These are phyloP conservation scores for Peromyscus attwateri DNA, from an alignment of 2,797 vertebrate species.

Conservation along the genomic window DNA sequence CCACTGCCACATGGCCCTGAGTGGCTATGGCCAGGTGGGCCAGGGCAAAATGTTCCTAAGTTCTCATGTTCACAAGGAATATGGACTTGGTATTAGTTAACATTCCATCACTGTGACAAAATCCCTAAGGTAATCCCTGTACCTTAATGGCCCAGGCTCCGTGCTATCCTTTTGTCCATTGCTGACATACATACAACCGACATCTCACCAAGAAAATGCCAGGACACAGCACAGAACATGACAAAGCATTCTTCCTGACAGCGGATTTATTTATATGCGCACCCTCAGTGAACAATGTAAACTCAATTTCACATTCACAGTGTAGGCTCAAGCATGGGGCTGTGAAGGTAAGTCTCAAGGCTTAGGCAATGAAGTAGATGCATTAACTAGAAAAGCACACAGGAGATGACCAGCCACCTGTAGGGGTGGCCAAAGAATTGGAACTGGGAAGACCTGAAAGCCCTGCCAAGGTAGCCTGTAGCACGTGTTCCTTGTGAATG, in stretches of 20 bases:
- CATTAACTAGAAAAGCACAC: not conserved
- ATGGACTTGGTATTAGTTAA: not conserved
- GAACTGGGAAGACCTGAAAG: not conserved
- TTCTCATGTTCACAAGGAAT: not conserved
- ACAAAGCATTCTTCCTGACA: not conserved
- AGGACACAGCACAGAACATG: not conserved
- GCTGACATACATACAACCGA: not conserved
- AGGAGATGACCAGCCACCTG: not conserved
- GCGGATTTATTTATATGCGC: not conserved
- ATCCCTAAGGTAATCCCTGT: not conserved
- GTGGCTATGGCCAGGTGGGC: not conserved
- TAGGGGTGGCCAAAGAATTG: too few species aligned
- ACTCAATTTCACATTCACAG: not conserved
- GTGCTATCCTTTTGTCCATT: rapidly evolving
- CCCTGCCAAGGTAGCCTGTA: not conserved
- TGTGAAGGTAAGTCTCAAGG: not conserved
- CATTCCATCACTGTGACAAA: not conserved
- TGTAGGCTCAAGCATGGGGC: not conserved
- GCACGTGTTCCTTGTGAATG: not conserved
- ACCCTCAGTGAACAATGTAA: not conserved
- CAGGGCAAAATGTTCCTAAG: not conserved
- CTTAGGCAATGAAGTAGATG: not conserved
- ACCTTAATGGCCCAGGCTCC: not conserved
- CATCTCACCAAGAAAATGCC: constrained; percentile 39
- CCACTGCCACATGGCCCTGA: not conserved